Base-by-base conservation (phyloP, 2,113 vertebrate genomes). In the Entelurus aequoreus region DNA sequence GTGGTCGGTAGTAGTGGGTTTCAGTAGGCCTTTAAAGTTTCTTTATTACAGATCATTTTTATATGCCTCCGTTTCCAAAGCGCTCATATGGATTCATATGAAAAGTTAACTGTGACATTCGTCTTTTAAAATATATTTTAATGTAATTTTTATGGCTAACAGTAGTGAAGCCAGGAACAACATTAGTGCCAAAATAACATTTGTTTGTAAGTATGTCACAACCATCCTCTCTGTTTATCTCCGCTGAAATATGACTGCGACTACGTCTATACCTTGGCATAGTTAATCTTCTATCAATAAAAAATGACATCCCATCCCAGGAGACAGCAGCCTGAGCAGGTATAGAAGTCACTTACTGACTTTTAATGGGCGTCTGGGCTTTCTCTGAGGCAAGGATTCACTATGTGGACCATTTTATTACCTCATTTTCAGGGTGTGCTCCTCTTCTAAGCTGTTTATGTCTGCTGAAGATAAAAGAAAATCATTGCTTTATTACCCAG, bases 391-490 rank as follows among this genome's bases (percentile, higher is more conserved):
- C 48, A 50, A 40, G 35, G 54, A 48, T 62, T 69, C 51, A 2
- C 53, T 66, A 59, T 68, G 66, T 81, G 77, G 77, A 69, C 63
- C 61, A 75, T 73, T 86, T 85, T 84, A 81, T 85, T 71, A 81
- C 69, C 85, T 78, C 81, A 80, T 87, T 74, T 75, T 69, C 67
- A 54, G 63, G 36, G 69, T 11, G 55, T 84, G 82, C 86, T 84
- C 80, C 28, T 74, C 80, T 68, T 75, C 80, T 76, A 71, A 58
- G 59, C 69, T 75, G 79, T 80, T 86, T 81, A 81, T 76, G 85
- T 84, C 77, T 75, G 71, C 66, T 5, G 54, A 58, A 85, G 74
- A 87, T 85, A 83, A 84, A 88, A 84, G 72, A 78, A 87, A 84
- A 83, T 57, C 75, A 73, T 55, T 64, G 76, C 78, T 84, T 84